Evolutionary conservation across 2,888 invertebrate species (phyloP), one percentile per base, ranked within the genome.

Genomic region (Ecdyonurus torrentis): DNA sequence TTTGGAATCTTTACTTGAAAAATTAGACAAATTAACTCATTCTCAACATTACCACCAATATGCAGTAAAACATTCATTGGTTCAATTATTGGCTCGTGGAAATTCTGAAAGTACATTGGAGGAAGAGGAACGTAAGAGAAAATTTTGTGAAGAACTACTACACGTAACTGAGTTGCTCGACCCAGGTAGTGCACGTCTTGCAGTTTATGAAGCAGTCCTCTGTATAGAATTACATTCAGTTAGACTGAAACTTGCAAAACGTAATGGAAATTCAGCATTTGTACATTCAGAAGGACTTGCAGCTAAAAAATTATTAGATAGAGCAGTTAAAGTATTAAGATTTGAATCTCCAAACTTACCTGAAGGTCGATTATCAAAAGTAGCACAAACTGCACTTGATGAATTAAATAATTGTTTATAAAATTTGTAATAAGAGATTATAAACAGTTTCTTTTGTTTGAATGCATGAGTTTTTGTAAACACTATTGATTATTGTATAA

Each of bases 31-130:
- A 65, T 86, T 91, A 68, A 76, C 92, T 63, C 91, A 92, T 75
- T 85, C 87, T 0, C 85, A 89, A 71, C 92, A 92, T 74, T 92
- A 89, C 72, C 89, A 90, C 69, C 79, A 88, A 67, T 89, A 89
- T 70, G 83, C 87, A 0, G 80, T 91, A 7, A 87, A 88, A 69
- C 92, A 92, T 74, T 87, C 89, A 0, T 75, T 92, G 25, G 78
- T 91, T 61, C 92, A 92, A 71, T 72, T 91, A 61, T 87, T 87
- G n/a, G 63, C 59, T 7, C 25, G 19, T 18, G 63, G 52, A 10
- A 10, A 23, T n/a, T 7, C n/a, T 1, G 59, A 63, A 24, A 71
- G 74, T 59, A 75, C 81, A 60, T 76, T 83, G 52, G 79, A 80
- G 1, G 79, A 81, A 61, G 82, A 84, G 60, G 77, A 82, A 61